These are phyloP conservation scores for Engystomops pustulosus DNA, from an alignment of 2,113 vertebrate genomes.

Conservation along the genomic window DNA sequence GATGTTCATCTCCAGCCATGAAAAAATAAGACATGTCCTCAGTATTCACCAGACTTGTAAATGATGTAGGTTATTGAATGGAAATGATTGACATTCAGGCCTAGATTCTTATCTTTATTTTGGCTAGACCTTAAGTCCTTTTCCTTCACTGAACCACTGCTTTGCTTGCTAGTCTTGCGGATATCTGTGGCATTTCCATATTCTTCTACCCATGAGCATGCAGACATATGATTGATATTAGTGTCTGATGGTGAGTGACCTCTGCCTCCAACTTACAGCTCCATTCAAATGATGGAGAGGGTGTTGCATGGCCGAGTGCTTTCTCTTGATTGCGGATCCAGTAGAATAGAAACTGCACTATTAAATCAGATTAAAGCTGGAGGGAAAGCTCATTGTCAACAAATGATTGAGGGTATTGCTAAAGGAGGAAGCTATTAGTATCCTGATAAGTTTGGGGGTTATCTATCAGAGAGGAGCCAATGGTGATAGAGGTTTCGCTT, in stretches of 20 bases:
- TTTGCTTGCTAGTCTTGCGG: conserved; percentile 36
- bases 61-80: conserved; percentile 39
- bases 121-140: conserved; percentile 34
- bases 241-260: conserved; percentile 49
- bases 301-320: conserved; percentile 53
- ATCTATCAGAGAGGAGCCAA: conserved; percentile 43
- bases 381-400: conserved; percentile 53
- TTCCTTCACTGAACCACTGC: conserved; percentile 27
- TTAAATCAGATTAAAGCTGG: conserved; percentile 58
- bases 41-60: not conserved
- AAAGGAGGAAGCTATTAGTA: conserved; percentile 43
- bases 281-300: conserved; percentile 55
- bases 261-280: conserved; percentile 54
- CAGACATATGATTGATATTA: conserved; percentile 55
- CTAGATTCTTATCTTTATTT: conserved; percentile 23
- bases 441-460: conserved; percentile 23
- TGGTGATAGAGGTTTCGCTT: conserved; percentile 34
- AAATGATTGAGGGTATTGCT: conserved; percentile 45
- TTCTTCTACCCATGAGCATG: conserved; percentile 32
- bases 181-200: conserved; percentile 28
- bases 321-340: conserved; percentile 55
- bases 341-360: conserved; percentile 50
- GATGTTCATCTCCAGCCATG: conserved; percentile 5
- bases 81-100: conserved; percentile 41
- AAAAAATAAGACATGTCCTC: not conserved